Evolutionary conservation across 2,888 invertebrate genomes (phyloP).

Genomic region (Dolomedes plantarius): DNA sequence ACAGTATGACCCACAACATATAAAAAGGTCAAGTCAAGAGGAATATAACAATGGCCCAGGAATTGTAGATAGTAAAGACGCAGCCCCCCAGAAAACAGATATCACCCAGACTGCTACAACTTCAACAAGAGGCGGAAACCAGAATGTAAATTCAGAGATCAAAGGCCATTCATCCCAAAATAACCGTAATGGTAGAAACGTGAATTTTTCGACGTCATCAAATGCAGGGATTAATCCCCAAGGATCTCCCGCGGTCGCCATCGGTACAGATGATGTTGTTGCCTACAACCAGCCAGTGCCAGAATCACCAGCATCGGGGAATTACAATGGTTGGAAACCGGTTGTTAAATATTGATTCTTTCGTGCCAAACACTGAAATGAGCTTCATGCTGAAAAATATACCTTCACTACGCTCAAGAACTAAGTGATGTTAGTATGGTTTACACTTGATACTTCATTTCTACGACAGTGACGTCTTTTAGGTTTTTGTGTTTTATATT

Average conservation of each 20-base stretch:
- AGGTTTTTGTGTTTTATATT: too few species aligned
- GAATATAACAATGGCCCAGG: too few species aligned
- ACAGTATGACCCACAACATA: too few species aligned
- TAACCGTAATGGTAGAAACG: not conserved
- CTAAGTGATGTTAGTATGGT: not conserved
- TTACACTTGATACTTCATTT: not conserved
- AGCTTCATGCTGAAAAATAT: not conserved
- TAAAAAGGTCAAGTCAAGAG: too few species aligned
- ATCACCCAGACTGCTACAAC: too few species aligned
- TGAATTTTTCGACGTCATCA: not conserved
- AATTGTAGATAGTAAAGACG: too few species aligned
- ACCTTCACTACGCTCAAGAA: not conserved
- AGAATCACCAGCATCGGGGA: not conserved
- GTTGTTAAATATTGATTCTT: constrained; percentile 20
- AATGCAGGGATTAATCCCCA: not conserved
- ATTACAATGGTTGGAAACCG: constrained; percentile 57
- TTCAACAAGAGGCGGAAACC: not conserved
- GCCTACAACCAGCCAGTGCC: constrained; percentile 16
- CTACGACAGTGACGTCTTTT: too few species aligned
- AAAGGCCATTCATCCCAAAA: not conserved
- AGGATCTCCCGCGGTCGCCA: not conserved
- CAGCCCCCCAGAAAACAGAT: too few species aligned
- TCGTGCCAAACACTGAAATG: constrained; percentile 41
- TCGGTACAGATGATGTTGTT: constrained; percentile 23
- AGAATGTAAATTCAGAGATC: not conserved